These are phyloP conservation scores for Muscina levida DNA, from an alignment of 2,888 invertebrate species.

Conservation along the genomic window DNA sequence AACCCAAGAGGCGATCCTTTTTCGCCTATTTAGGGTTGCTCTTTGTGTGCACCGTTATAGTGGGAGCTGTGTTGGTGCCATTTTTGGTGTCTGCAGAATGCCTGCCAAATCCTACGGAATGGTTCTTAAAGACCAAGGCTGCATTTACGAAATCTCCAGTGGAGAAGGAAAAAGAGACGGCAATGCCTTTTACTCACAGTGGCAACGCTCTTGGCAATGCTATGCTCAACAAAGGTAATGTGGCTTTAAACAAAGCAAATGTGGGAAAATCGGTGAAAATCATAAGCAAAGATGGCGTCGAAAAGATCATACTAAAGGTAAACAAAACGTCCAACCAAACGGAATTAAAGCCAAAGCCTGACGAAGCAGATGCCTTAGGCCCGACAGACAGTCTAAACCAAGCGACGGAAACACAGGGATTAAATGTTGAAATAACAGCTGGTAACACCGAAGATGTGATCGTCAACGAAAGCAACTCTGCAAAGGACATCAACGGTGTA, in stretches of 20 bases:
- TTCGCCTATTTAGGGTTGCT: slow-evolving; percentile 78
- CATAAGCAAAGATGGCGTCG: slow-evolving; percentile 73
- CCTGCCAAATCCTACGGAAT: slow-evolving; percentile 77
- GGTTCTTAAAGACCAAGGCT: slow-evolving; percentile 78
- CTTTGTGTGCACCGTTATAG: slow-evolving; percentile 79
- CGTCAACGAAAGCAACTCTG: not conserved
- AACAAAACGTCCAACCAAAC: slow-evolving; percentile 68
- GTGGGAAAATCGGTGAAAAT: slow-evolving; percentile 74
- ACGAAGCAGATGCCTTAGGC: too few species aligned
- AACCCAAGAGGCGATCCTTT: slow-evolving; percentile 75
- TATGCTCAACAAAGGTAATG: slow-evolving; percentile 55
- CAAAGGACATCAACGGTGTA: not conserved
- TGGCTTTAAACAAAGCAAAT: slow-evolving; percentile 58
- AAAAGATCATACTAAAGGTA: slow-evolving; percentile 72
- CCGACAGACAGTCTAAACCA: not conserved
- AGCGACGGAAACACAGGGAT: not conserved
- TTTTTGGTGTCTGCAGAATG: slow-evolving; percentile 79
- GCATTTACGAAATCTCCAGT: slow-evolving; percentile 70
- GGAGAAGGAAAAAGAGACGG: slow-evolving; percentile 47
- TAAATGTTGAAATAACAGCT: not conserved
- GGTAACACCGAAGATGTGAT: slow-evolving; percentile 30
- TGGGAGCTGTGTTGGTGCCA: slow-evolving; percentile 78
- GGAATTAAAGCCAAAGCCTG: not conserved
- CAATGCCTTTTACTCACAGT: slow-evolving; percentile 39
- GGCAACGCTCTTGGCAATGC: slow-evolving; percentile 43